Percentiles rank a stretch among this genome's conserved stretches.
Evolutionary conservation across 2,113 vertebrate genomes (phyloP).

Genomic region (Puma concolor): DNA sequence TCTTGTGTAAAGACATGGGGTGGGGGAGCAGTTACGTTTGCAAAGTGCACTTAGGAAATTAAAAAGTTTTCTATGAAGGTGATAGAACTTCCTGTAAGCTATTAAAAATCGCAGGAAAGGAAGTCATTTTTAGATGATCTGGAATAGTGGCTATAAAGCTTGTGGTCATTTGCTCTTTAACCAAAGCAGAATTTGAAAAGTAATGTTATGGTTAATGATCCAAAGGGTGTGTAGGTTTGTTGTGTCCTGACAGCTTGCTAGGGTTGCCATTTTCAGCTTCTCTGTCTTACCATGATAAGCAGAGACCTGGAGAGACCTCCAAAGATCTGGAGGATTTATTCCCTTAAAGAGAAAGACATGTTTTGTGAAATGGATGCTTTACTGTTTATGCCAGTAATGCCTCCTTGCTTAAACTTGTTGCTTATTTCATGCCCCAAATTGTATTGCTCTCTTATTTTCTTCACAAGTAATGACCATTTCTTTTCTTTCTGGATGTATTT

Average conservation of each 20-base stretch:
- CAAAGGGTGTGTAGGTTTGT: neutral
- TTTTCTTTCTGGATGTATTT: slow-evolving; percentile 1
- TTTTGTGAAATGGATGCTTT: neutral
- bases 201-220: neutral
- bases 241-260: no score
- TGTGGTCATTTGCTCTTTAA: neutral
- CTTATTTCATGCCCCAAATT: neutral
- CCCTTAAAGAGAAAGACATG: neutral
- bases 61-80: neutral
- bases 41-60: neutral
- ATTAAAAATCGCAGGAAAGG: slow-evolving; percentile 29
- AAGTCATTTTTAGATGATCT: slow-evolving; percentile 26
- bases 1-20: neutral
- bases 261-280: neutral
- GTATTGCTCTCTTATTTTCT: neutral
- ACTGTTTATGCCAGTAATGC: neutral
- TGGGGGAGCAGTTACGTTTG: neutral
- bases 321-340: neutral
- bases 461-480: neutral
- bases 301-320: neutral
- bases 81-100: slow-evolving; percentile 29
- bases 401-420: neutral
- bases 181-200: slow-evolving; percentile 37
- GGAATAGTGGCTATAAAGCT: neutral
- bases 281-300: neutral